phyloP scores from a whole-genome alignment of 2,888 invertebrate species.

The Cantharis flavilabris region DNA sequence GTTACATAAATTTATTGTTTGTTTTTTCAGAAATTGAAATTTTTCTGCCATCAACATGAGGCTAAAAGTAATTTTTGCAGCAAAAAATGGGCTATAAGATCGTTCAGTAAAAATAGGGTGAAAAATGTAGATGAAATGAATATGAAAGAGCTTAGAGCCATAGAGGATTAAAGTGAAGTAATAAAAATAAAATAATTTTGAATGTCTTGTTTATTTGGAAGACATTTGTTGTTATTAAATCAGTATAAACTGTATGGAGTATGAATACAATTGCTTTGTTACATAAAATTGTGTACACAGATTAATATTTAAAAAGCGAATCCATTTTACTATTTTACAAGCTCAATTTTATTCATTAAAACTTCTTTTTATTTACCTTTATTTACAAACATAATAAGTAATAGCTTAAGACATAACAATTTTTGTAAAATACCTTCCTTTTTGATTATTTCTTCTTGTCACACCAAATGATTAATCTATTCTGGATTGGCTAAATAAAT shows the following conservation, averaged over 20 bases:
- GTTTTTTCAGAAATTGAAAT: too few relatives aligned
- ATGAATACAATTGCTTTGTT: constrained; percentile 51
- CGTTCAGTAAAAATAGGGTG: too few relatives aligned
- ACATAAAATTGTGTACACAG: constrained; percentile 42
- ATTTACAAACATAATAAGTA: constrained; percentile 19
- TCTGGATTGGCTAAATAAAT: constrained; percentile 22
- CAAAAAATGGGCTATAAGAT: too few relatives aligned
- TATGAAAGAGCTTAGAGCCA: background rate
- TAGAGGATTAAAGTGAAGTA: background rate
- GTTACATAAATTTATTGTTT: too few relatives aligned
- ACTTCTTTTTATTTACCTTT: constrained; percentile 2
- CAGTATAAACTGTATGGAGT: constrained; percentile 56
- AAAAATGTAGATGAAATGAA: too few relatives aligned
- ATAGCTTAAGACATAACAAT: constrained; percentile 18
- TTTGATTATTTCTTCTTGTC: constrained; percentile 6
- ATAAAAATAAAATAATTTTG: constrained; percentile 31
- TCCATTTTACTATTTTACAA: constrained; percentile 46
- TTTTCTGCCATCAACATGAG: too few relatives aligned
- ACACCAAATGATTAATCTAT: constrained; percentile 31
- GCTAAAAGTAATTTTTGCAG: too few relatives aligned
- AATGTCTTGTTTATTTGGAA: constrained; percentile 57
- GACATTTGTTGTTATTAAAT: constrained; percentile 56
- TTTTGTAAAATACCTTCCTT: constrained; percentile 13
- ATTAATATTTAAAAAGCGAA: constrained; percentile 41
- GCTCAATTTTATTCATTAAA: constrained; percentile 34